Base-by-base conservation (phyloP, 2,888 invertebrate species). In the Hirudinaria manillensis region DNA sequence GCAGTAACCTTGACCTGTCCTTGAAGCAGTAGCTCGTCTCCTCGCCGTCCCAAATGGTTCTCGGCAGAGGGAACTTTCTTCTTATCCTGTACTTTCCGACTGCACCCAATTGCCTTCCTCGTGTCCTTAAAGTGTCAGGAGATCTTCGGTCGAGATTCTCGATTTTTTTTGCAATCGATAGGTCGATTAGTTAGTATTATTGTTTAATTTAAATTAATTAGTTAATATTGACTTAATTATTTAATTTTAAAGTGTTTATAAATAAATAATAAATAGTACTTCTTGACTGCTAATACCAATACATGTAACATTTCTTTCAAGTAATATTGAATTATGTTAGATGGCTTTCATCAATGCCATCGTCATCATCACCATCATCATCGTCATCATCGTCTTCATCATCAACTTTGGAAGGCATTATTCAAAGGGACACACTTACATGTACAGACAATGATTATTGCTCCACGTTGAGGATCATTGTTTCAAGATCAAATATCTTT, bases 21-120 rank as follows among this genome's bases (percentile, higher is more conserved):
- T 73, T 73, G 65, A 73, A 73, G 27, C 73, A 73, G 65, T 73
- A 73, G 36, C 73, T 73, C 21, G 73, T 73, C 45, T 73, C 73
- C 24, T 73, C 73, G 4, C 73, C 73, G 34, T 73, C 73, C 73
- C 73, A 73, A 19, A 73, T 73, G n/a, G 73, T 73, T 6, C 73
- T 56, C 0, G 73, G 73, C 21, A 73, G 65, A 2, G 73, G 73
- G 32, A 32, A 73, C 24, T 65, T 73, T 34, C 73, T 56, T 38
- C 73, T 61, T 1, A 73, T 56, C 38, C 73, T 29, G 73, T 73
- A 73, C 38, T 73, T 73, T 32, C 73, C 73, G 24, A 73, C 73
- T 27, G 73, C 73, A n/a, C 73, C 73, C 65, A 73, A 45, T 61
- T 73, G 73, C 27, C 56, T 73, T 16, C 73, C 73, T 32, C 65